Conservation (phyloP, 2,888 invertebrate genomes). For the Callyntrura guangdongensis region DNA sequence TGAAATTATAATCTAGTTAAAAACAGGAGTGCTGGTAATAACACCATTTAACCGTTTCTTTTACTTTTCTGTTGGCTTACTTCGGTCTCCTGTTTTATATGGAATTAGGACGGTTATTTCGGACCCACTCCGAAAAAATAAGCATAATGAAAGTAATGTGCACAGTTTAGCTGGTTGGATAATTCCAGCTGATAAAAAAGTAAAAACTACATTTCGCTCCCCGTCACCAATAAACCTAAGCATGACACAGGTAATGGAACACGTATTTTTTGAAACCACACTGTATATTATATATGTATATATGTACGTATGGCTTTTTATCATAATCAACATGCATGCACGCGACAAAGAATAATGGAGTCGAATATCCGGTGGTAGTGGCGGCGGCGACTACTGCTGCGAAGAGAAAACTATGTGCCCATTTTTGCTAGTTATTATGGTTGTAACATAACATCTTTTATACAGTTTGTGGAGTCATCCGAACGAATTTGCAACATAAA, state of each 20-base stretch:
- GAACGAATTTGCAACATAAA: conserved; percentile 1
- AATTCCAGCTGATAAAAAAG: conserved; percentile 51
- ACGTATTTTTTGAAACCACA: background rate
- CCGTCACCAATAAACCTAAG: conserved; percentile 19
- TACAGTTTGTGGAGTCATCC: background rate
- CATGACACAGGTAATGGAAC: background rate
- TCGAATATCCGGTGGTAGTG: conserved; percentile 57
- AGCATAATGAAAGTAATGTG: conserved; percentile 41
- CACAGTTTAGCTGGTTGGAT: conserved; percentile 40
- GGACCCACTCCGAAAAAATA: background rate
- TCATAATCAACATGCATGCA: conserved; percentile 53
- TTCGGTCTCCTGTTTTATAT: background rate
- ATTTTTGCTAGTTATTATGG: background rate
- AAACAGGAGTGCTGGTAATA: background rate
- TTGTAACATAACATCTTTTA: background rate
- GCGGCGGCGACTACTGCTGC: background rate
- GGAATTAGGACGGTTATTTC: conserved; percentile 28
- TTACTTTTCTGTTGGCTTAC: background rate
- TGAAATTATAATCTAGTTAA: conserved; percentile 58
- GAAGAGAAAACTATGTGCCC: background rate
- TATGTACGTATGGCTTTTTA: conserved; percentile 8
- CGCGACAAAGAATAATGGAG: conserved; percentile 60
- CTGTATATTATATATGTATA: too few species aligned
- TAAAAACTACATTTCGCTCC: conserved; percentile 10
- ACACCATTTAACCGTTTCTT: conserved; percentile 11